phyloP scores from a whole-genome alignment of 2,113 vertebrate species.

The Struthidea cinerea region DNA sequence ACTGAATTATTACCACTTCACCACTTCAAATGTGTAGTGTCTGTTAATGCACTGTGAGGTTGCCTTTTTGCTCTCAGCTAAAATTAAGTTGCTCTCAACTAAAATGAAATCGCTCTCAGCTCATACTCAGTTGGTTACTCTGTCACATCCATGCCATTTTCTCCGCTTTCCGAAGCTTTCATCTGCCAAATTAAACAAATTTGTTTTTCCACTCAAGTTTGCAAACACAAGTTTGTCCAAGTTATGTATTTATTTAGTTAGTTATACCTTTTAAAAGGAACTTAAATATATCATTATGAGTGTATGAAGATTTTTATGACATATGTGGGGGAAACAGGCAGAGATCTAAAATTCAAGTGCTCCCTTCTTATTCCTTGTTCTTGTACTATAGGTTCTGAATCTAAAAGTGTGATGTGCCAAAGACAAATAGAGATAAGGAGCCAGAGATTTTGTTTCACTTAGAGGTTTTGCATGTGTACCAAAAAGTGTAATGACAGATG shows the following conservation, averaged over 20 bases:
- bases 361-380: not conserved
- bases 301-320: not conserved
- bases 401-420: not conserved
- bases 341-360: not conserved
- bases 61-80: not conserved
- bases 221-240: not conserved
- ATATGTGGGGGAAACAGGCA: not conserved
- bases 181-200: not conserved
- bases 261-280: not conserved
- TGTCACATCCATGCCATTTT: not conserved
- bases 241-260: not conserved
- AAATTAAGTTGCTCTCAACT: not conserved
- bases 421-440: not conserved
- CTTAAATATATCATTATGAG: not conserved
- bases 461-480: not conserved
- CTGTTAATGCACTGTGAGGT: not conserved
- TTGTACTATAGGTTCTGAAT: not conserved
- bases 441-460: not conserved
- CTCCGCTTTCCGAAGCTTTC: not conserved
- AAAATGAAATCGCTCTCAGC: not conserved
- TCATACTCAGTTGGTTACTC: not conserved
- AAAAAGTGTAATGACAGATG: not conserved
- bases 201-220: not conserved
- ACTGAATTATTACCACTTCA: not conserved
- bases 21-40: not conserved